These are phyloP conservation scores for Chaenocephalus aceratus DNA, from an alignment of 2,113 vertebrate species.

Conservation along the genomic window DNA sequence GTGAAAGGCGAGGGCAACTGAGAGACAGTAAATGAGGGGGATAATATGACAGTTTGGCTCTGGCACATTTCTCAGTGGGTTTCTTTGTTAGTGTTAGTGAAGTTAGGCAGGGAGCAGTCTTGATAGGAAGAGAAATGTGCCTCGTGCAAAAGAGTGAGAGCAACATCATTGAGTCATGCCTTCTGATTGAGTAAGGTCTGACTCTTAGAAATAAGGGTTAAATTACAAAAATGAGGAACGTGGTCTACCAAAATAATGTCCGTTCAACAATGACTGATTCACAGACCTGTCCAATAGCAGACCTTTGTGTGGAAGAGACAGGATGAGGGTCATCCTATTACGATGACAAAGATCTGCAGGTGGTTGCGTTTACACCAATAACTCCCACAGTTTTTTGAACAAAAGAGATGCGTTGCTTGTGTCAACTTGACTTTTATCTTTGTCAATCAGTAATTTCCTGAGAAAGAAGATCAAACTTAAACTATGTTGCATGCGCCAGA, in stretches of 20 bases:
- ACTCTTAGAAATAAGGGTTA: background rate
- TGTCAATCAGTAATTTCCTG: background rate
- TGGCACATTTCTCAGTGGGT: background rate
- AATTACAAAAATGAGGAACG: background rate
- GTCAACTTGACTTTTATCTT: background rate
- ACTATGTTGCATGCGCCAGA: background rate
- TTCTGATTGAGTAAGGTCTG: conserved; percentile 13
- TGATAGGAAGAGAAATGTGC: conserved; percentile 10
- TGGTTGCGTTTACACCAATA: background rate
- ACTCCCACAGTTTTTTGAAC: background rate
- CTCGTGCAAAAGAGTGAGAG: background rate
- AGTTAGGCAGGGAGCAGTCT: background rate
- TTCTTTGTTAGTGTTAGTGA: background rate
- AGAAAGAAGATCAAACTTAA: background rate
- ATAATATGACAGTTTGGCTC: background rate
- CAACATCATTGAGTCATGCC: background rate
- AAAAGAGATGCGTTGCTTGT: background rate
- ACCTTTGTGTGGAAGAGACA: conserved; percentile 7
- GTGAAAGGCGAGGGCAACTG: background rate
- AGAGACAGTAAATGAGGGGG: background rate
- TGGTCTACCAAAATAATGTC: background rate
- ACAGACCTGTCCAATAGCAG: background rate
- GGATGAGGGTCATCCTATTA: background rate
- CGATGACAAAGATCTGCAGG: background rate
- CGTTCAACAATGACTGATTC: background rate